phyloP scores from a whole-genome alignment of 1,140 invertebrate genomes.

The Euura lappo region DNA sequence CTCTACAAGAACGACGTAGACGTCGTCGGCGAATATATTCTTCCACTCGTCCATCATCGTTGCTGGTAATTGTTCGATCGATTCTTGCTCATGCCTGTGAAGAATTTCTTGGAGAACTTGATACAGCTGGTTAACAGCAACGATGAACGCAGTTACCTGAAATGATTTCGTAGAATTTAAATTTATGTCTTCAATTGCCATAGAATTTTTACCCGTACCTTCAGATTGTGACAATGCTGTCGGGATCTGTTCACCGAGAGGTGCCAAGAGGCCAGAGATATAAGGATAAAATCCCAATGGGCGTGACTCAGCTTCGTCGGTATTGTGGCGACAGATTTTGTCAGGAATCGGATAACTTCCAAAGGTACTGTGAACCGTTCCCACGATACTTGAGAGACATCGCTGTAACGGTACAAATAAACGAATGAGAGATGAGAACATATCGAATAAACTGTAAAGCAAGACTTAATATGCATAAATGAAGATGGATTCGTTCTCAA shows the following conservation, averaged over 20 bases:
- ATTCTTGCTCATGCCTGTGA: slow-evolving; percentile 53
- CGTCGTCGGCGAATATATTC: slow-evolving; percentile 61
- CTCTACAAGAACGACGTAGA: slow-evolving; percentile 60
- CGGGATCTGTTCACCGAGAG: slow-evolving; percentile 56
- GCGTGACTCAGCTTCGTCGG: slow-evolving; percentile 54
- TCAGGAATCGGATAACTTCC: slow-evolving; percentile 54
- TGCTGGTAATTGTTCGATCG: slow-evolving; percentile 54
- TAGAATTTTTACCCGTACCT: slow-evolving; percentile 35
- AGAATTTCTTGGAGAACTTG: slow-evolving; percentile 56
- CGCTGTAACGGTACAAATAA: slow-evolving; percentile 38
- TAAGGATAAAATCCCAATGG: slow-evolving; percentile 72
- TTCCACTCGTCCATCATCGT: slow-evolving; percentile 67
- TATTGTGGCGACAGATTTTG: slow-evolving; percentile 40
- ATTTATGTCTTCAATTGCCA: too few species aligned
- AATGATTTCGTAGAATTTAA: slow-evolving; percentile 23
- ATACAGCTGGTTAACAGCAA: slow-evolving; percentile 61
- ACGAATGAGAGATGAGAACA: too few species aligned
- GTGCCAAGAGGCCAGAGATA: slow-evolving; percentile 70
- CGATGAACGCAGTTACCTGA: slow-evolving; percentile 59
- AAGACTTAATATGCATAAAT: too few species aligned
- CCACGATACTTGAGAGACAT: slow-evolving; percentile 49
- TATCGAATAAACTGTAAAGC: too few species aligned
- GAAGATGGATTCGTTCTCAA: too few species aligned
- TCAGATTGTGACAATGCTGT: slow-evolving; percentile 49
- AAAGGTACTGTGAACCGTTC: slow-evolving; percentile 42